A percentile compares a stretch with the other conserved stretches of the same genome.
phyloP scores from a whole-genome alignment of 2,113 vertebrate genomes.

The Pseudolaguvia tuberculata region DNA sequence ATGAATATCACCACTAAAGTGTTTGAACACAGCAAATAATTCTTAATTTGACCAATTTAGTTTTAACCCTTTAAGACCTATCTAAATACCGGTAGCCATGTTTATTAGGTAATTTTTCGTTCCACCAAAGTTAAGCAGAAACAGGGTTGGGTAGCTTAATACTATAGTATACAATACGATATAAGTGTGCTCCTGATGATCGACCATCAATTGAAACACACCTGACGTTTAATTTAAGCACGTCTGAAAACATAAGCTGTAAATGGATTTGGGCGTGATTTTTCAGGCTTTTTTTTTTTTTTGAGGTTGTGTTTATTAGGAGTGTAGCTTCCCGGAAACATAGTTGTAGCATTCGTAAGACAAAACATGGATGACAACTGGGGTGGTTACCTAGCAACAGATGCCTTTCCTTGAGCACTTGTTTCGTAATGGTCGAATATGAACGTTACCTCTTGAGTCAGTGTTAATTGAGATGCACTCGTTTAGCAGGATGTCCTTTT shows the following conservation, averaged over 20 bases:
- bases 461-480: constrained; percentile 23
- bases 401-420: constrained; percentile 36
- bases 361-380: background rate
- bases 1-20: background rate
- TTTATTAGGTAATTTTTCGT: background rate
- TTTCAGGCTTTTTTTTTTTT: background rate
- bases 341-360: background rate
- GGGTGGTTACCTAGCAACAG: constrained; percentile 3
- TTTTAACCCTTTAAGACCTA: background rate
- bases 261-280: constrained; percentile 13
- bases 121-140: constrained; percentile 29
- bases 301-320: background rate
- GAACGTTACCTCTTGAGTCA: constrained; percentile 27
- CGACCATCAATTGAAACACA: constrained; percentile 11
- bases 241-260: background rate
- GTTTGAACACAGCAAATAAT: background rate
- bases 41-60: background rate
- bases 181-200: background rate
- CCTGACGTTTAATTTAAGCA: background rate
- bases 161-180: constrained; percentile 8
- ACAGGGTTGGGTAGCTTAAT: constrained; percentile 14
- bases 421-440: constrained; percentile 16
- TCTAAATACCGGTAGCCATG: background rate
- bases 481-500: background rate
- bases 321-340: background rate